phyloP scores from a whole-genome alignment of 2,797 vertebrate genomes.

The Gouania willdenowi region DNA sequence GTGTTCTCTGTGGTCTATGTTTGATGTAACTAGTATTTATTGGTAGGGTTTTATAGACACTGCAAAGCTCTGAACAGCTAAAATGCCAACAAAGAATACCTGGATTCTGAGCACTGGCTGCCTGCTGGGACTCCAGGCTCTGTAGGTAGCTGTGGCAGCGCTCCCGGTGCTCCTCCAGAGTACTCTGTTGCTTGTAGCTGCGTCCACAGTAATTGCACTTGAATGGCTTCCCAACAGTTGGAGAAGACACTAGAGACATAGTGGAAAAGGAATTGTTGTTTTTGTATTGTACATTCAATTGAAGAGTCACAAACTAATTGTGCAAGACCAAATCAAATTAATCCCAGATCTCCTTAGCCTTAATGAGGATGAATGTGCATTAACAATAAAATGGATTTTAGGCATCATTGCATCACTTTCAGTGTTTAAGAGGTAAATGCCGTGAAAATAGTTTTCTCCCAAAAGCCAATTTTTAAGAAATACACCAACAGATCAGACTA shows the following conservation, averaged over 20 bases:
- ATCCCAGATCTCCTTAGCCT: too few species aligned
- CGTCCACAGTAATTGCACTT: conserved; percentile 97
- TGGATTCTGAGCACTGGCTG: conserved; percentile 45
- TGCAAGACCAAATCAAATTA: too few species aligned
- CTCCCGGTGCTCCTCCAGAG: conserved; percentile 93
- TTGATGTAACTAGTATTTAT: background rate
- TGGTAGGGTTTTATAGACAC: conserved; percentile 1
- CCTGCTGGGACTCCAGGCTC: conserved; percentile 78
- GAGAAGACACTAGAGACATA: conserved; percentile 84
- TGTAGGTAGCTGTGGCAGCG: conserved; percentile 94
- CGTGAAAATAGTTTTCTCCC: too few species aligned
- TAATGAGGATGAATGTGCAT: too few species aligned
- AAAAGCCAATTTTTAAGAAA: too few species aligned
- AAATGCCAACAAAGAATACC: conserved; percentile 29
- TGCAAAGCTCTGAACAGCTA: background rate
- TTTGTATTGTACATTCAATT: too few species aligned
- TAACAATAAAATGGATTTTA: too few species aligned
- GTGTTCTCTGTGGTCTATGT: background rate
- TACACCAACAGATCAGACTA: background rate
- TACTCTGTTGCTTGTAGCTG: conserved; percentile 97
- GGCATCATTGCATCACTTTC: too few species aligned
- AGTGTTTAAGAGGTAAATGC: too few species aligned
- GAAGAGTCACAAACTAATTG: too few species aligned
- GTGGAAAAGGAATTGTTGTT: too few species aligned
- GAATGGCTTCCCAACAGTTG: conserved; percentile 93